Evolutionary conservation across 92 coral and sea anemone species (phyloP).

Genomic region (Palythoa caribaeorum): DNA sequence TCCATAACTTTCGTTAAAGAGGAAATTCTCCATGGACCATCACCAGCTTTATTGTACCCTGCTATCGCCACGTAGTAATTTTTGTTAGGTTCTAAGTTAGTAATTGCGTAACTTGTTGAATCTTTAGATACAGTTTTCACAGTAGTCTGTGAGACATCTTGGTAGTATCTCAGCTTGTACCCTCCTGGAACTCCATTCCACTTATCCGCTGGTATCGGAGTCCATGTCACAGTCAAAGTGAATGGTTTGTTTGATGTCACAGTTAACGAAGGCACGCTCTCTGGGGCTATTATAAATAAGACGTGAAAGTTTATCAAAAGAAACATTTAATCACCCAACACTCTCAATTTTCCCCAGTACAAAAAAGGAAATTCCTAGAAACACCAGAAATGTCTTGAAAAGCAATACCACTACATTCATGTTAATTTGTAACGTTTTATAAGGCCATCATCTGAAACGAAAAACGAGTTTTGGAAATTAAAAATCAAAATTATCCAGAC

Average conservation of each 20-base stretch:
- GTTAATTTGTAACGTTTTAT: no score
- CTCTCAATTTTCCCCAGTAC: no score
- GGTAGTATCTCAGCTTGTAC: slow-evolving; percentile 26
- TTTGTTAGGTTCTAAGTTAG: background rate
- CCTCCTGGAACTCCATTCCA: background rate
- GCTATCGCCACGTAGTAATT: slow-evolving; percentile 10
- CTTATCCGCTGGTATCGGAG: background rate
- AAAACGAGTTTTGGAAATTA: no score
- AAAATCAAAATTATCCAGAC: no score
- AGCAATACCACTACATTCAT: no score
- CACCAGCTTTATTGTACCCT: background rate
- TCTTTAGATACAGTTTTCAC: background rate
- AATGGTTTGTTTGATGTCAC: slow-evolving; percentile 12
- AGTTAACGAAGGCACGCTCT: background rate
- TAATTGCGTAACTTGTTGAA: background rate
- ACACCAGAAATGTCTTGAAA: no score
- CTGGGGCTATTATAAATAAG: background rate
- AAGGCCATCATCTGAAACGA: no score
- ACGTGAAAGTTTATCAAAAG: no score
- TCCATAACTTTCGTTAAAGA: background rate
- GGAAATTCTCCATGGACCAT: background rate
- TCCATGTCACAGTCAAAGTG: slow-evolving; percentile 17
- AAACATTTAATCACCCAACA: no score
- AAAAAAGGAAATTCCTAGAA: no score
- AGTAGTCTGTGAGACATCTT: background rate